Conservation (phyloP, 2,888 invertebrate genomes). For the Neria commutata region DNA sequence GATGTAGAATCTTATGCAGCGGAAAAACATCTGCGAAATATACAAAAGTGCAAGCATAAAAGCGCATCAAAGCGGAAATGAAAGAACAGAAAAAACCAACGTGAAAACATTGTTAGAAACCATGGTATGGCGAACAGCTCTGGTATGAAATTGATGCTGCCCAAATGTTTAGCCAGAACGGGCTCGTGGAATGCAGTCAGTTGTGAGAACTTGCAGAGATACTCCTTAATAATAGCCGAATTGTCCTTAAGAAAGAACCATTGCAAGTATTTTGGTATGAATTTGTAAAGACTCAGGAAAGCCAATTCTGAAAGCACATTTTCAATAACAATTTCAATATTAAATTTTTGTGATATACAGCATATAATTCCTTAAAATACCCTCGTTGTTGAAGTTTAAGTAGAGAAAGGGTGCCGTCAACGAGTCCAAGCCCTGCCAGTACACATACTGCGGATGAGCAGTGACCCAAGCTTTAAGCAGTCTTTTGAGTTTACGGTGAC, state of each 20-base stretch:
- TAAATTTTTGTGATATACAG: background rate
- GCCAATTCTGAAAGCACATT: constrained; percentile 84
- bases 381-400: constrained; percentile 96
- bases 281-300: constrained; percentile 91
- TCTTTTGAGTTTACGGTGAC: constrained; percentile 89
- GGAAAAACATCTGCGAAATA: constrained; percentile 89
- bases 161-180: constrained; percentile 85
- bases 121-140: constrained; percentile 98
- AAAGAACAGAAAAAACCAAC: constrained; percentile 67
- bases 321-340: background rate
- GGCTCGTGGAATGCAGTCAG: constrained; percentile 96
- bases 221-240: constrained; percentile 95
- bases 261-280: constrained; percentile 95
- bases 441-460: constrained; percentile 93
- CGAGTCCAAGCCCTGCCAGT: constrained; percentile 99
- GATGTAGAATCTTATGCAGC: constrained; percentile 93
- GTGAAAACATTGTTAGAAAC: constrained; percentile 99
- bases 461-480: constrained; percentile 96
- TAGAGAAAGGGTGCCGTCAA: constrained; percentile 96
- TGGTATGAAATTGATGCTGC: constrained; percentile 92
- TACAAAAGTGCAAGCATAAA: constrained; percentile 10
- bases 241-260: constrained; percentile 98
- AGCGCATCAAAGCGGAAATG: too few species aligned
- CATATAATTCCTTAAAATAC: constrained; percentile 60
- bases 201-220: constrained; percentile 95